These are phyloP conservation scores for Cryptosula pallasiana DNA, from an alignment of 2,888 invertebrate genomes.

Conservation along the genomic window DNA sequence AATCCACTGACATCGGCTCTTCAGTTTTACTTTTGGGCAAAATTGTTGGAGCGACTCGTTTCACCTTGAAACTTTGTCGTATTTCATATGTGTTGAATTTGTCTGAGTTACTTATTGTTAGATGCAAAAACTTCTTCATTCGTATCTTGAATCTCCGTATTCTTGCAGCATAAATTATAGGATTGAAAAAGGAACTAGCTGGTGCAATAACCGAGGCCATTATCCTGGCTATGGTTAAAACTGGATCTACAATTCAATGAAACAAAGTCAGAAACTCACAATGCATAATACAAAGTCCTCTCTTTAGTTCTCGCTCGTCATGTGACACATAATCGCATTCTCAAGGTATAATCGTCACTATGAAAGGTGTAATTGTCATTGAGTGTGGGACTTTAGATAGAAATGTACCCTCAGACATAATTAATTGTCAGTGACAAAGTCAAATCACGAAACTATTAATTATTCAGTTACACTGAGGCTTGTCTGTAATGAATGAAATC, in stretches of 20 bases:
- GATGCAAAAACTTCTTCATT: conserved; percentile 13
- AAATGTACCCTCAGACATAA: too few relatives aligned
- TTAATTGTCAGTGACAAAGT: too few relatives aligned
- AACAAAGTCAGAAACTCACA: too few relatives aligned
- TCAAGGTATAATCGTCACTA: too few relatives aligned
- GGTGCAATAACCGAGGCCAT: background rate
- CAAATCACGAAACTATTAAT: too few relatives aligned
- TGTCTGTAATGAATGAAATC: background rate
- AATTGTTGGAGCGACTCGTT: background rate
- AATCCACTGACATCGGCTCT: background rate
- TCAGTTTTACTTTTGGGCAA: background rate
- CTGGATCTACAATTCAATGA: conserved; percentile 9
- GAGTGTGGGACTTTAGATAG: too few relatives aligned
- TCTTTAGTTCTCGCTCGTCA: too few relatives aligned
- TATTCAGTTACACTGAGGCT: background rate
- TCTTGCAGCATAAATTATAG: conserved; percentile 7
- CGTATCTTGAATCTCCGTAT: conserved; percentile 9
- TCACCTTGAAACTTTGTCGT: conserved; percentile 17
- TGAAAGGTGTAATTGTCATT: too few relatives aligned
- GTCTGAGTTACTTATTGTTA: conserved; percentile 6
- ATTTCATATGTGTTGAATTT: conserved; percentile 19
- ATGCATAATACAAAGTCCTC: too few relatives aligned
- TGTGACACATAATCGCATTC: too few relatives aligned
- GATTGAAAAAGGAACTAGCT: background rate
- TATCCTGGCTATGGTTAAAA: background rate